These are phyloP conservation scores for Neoascia interrupta DNA, from an alignment of 2,888 invertebrate species.

Conservation along the genomic window DNA sequence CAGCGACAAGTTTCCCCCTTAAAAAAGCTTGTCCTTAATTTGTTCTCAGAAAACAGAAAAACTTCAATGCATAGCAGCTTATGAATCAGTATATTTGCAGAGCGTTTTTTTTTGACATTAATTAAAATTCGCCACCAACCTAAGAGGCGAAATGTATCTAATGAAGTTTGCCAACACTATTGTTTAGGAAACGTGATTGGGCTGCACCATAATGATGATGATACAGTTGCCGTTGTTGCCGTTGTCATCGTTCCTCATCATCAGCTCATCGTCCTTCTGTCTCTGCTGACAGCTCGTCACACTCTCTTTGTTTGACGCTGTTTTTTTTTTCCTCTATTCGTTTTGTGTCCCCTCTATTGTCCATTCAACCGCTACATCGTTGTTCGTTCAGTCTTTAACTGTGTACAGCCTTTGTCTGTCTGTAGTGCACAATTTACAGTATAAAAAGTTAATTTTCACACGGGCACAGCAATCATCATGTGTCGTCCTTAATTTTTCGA, in stretches of 20 bases:
- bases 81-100: too few species aligned
- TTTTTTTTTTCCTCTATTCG: slow-evolving; percentile 13
- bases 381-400: slow-evolving; percentile 28
- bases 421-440: slow-evolving; percentile 31
- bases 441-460: slow-evolving; percentile 69
- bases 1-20: too few species aligned
- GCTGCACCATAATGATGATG: slow-evolving; percentile 34
- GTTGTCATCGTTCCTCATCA: slow-evolving; percentile 32
- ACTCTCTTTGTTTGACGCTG: slow-evolving; percentile 13
- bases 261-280: slow-evolving; percentile 56
- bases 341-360: slow-evolving; percentile 39
- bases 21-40: too few species aligned
- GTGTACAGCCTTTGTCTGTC: slow-evolving; percentile 19
- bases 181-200: slow-evolving; percentile 66
- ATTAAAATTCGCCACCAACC: slow-evolving; percentile 56
- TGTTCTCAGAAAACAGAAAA: too few species aligned
- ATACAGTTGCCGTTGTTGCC: slow-evolving; percentile 7
- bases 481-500: slow-evolving; percentile 68
- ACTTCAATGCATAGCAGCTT: too few species aligned
- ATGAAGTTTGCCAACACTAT: slow-evolving; percentile 65
- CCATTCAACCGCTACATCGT: slow-evolving; percentile 43
- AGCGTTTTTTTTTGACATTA: too few species aligned
- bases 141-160: slow-evolving; percentile 49
- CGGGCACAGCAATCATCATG: slow-evolving; percentile 67
- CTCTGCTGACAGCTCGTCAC: slow-evolving; percentile 63